These are phyloP conservation scores for Mastacembelus armatus DNA, from an alignment of 2,797 vertebrate species.

Conservation along the genomic window DNA sequence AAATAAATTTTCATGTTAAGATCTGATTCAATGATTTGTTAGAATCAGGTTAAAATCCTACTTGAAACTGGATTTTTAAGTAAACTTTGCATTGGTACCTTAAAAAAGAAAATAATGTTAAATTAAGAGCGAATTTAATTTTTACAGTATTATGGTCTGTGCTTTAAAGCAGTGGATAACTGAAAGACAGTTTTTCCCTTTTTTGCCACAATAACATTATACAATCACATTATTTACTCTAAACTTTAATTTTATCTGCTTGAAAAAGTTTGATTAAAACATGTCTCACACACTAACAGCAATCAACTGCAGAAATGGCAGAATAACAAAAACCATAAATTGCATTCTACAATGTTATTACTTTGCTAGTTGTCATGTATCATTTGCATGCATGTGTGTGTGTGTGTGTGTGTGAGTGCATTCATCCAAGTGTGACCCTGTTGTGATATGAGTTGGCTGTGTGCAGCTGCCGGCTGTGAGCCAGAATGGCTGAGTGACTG, in stretches of 20 bases:
- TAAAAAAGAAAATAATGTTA: not conserved
- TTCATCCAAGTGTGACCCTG: conserved; percentile 68
- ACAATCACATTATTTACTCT: conserved; percentile 8
- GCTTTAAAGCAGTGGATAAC: not conserved
- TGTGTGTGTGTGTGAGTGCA: conserved; percentile 33
- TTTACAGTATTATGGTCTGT: not conserved
- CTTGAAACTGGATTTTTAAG: not conserved
- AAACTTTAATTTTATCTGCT: conserved; percentile 27
- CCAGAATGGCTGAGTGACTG: conserved; percentile 67
- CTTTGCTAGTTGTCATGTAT: conserved; percentile 45
- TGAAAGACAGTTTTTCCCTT: not conserved
- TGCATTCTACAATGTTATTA: conserved; percentile 45
- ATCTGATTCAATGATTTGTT: no score
- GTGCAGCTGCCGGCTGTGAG: conserved; percentile 73
- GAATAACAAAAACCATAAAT: conserved; percentile 34
- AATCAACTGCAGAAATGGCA: conserved; percentile 17
- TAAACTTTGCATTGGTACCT: not conserved
- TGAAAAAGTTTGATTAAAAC: conserved; percentile 44
- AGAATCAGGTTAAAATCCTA: no score
- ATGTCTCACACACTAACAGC: not conserved
- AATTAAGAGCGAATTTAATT: not conserved
- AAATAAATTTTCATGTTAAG: no score
- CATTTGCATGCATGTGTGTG: conserved; percentile 22
- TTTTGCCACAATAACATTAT: not conserved
- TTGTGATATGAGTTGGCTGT: conserved; percentile 65